These are phyloP conservation scores for Danio albolineatus DNA, from an alignment of 2,797 vertebrate genomes.

Conservation along the genomic window DNA sequence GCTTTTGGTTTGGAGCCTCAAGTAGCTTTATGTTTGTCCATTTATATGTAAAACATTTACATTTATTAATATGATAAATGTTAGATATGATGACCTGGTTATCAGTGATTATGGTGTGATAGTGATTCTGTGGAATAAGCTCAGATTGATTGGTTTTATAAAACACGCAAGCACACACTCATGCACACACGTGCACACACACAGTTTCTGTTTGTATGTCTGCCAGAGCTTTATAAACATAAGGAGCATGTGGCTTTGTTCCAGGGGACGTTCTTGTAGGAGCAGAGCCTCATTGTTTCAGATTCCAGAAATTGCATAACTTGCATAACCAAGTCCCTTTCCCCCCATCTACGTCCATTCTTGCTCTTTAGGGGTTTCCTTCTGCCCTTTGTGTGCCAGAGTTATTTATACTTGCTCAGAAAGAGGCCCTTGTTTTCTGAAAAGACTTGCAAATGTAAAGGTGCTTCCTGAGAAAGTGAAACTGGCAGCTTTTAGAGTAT, in stretches of 20 bases:
- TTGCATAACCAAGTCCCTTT: slow-evolving; percentile 13
- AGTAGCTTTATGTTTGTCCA: no score
- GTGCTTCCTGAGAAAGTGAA: not conserved
- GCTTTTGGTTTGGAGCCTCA: no score
- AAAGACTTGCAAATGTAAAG: not conserved
- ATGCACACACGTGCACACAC: not conserved
- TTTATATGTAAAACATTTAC: not conserved
- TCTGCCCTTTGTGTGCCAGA: slow-evolving; percentile 29
- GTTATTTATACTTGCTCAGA: slow-evolving; percentile 54
- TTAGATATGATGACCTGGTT: not conserved
- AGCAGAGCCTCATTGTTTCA: slow-evolving; percentile 52
- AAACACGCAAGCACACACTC: not conserved
- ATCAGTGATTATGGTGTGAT: not conserved
- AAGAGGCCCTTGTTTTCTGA: slow-evolving; percentile 6
- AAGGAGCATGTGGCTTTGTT: slow-evolving; percentile 42
- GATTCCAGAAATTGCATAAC: slow-evolving; percentile 52
- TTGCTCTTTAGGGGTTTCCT: slow-evolving; percentile 45
- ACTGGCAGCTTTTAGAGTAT: not conserved
- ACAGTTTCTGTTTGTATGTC: not conserved
- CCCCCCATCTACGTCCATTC: slow-evolving; percentile 4
- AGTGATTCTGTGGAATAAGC: not conserved
- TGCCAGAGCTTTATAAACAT: slow-evolving; percentile 38
- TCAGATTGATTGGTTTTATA: not conserved
- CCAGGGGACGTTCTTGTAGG: slow-evolving; percentile 32
- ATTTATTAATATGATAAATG: no score